Conservation (phyloP, 37 sponge, comb jelly and placozoan species). For the Halichondria panicea region DNA sequence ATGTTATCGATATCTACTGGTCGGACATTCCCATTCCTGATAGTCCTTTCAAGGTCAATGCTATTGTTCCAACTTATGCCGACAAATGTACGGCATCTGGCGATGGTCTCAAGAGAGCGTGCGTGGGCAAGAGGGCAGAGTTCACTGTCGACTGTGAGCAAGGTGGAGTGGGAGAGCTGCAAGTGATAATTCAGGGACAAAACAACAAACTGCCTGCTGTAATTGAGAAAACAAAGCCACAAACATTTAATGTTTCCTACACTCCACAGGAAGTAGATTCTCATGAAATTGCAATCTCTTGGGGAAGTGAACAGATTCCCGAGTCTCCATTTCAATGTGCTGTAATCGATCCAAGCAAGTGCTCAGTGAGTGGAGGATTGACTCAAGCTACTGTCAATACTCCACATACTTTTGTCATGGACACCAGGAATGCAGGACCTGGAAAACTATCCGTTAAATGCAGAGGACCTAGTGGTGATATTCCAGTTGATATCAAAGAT, state of each 20-base stretch:
- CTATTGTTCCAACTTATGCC: constrained; percentile 34
- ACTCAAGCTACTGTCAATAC: constrained; percentile 26
- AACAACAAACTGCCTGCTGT: constrained; percentile 4
- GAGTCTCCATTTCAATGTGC: constrained; percentile 49
- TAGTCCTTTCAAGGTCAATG: constrained; percentile 72
- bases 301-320: constrained; percentile 33
- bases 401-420: constrained; percentile 29
- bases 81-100: constrained; percentile 28
- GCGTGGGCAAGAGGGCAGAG: constrained; percentile 29
- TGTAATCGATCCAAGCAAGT: constrained; percentile 43
- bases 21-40: constrained; percentile 55
- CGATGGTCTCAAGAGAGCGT: constrained; percentile 19
- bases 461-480: not conserved
- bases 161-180: constrained; percentile 57
- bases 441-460: constrained; percentile 32
- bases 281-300: constrained; percentile 12
- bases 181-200: constrained; percentile 39
- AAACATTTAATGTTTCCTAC: constrained; percentile 26
- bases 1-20: constrained; percentile 53
- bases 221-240: not conserved
- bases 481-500: constrained; percentile 31
- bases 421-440: constrained; percentile 48
- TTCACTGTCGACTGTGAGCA: constrained; percentile 57
- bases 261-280: constrained; percentile 50
- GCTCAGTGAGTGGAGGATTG: constrained; percentile 53